Conservation (phyloP, 2,888 invertebrate species). For the Leucozona laternaria region DNA sequence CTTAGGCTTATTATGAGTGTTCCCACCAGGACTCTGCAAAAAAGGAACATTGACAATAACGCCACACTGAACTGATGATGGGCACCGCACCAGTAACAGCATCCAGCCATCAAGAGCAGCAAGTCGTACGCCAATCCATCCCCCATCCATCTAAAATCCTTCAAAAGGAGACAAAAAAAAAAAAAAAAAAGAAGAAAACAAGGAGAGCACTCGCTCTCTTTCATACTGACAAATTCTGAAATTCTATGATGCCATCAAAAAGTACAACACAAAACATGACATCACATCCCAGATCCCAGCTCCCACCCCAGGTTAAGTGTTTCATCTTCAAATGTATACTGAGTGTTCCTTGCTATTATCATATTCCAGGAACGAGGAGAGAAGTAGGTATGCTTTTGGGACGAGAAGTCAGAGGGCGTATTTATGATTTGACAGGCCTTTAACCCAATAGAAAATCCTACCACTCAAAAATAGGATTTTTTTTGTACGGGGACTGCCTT, state of each 20-base stretch:
- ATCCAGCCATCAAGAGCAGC: constrained; percentile 14
- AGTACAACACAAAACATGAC: constrained; percentile 75
- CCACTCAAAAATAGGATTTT: too few species aligned
- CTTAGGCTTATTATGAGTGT: constrained; percentile 73
- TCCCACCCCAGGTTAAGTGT: constrained; percentile 70
- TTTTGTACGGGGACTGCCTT: too few species aligned
- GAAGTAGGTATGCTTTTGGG: constrained; percentile 57
- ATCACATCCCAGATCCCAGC: constrained; percentile 62
- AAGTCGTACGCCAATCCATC: constrained; percentile 40
- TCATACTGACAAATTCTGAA: constrained; percentile 70
- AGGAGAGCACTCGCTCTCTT: neutral
- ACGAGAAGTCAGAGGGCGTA: neutral
- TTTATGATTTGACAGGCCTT: neutral
- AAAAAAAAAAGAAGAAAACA: neutral
- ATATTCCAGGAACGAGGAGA: constrained; percentile 64
- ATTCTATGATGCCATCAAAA: constrained; percentile 75
- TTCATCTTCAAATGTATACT: constrained; percentile 74
- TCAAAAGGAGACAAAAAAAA: constrained; percentile 2
- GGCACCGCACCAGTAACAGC: constrained; percentile 46
- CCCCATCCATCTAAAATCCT: constrained; percentile 15
- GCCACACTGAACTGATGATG: constrained; percentile 72
- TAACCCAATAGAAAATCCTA: neutral
- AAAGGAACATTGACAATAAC: constrained; percentile 69
- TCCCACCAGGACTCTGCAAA: constrained; percentile 26
- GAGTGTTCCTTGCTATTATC: constrained; percentile 73